Evolutionary conservation across 1,140 invertebrate genomes (phyloP), one percentile per base, ranked within the genome.

Genomic region (Littorina saxatilis): DNA sequence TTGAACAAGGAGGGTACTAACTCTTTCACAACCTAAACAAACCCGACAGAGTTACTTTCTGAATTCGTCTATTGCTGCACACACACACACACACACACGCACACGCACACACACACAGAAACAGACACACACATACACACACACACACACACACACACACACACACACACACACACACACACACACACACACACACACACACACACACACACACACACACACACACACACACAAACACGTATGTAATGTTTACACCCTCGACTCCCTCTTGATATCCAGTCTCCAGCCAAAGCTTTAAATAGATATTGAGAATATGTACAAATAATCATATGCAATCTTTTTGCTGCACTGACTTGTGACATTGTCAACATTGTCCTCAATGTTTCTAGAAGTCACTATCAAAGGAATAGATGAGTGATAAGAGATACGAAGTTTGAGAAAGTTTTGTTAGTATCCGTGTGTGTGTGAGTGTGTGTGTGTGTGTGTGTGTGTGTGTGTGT

Each of bases 401-500:
- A 27, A 7, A 13, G 9, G 2, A 7, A 35, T 7, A 1, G 9
- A 17, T 7, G 15, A 27, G 7, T 27, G 29, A 11, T 7, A 13
- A 17, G 4, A 17, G 32, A 23, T 17, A 32, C 58, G 35, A 52
- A 13, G 11, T 40, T 20, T 15, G 9, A 11, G 7, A 9, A 66
- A 5, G 9, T 4, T 9, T 1, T 4, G 20, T 32, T 32, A 5
- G 20, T 27, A 32, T 4, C 61, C 4, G 15, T 39, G 35, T 40
- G 70, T 73, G 35, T 73, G 15, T 39, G 47, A 3, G 70, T 73
- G 70, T 73, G 70, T 39, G 70, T 73, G 47, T 72, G 70, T 39
- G 70, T 73, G 23, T 68, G 78, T 70, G 40, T 68, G 78, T 79
- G 61, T 29, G 61, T 66, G 61, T 32, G 27, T 66, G 61, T 66